Base-by-base conservation (phyloP, 2,797 vertebrate species). In the Peromyscus eremicus region DNA sequence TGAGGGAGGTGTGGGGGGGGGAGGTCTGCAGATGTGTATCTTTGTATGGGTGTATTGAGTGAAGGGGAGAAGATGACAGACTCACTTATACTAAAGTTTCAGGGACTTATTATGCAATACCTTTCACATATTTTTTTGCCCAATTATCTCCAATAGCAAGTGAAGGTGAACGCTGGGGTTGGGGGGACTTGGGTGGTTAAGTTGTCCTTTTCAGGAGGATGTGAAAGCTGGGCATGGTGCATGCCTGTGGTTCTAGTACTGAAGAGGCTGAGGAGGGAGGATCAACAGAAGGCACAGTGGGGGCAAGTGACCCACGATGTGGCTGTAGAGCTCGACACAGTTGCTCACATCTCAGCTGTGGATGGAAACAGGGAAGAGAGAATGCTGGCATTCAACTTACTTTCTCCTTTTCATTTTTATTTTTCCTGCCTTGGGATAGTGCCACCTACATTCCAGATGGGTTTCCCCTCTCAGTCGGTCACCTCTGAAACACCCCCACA, bases 81-180 rank as follows among this genome's bases (percentile, higher is more conserved):
- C 40, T 89, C 90, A 94, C 86, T 92, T 40, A 87, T 16, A 77
- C 84, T 91, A 27, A 77, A 62, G 37, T 93, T n/a, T 88, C 93
- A 52, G 55, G 96, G 93, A 83, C 57, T 95, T 87, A 49, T 32
- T 57, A 57, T 40, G 19, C 14, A 84, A 60, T 70, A 3, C 75
- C 55, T 79, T 70, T 66, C n/a, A 70, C 89, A 49, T 8, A n/a
- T 46, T 62, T 90, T 84, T 84, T 81, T 66, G n/a, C 60, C 85
- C 68, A 79, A 82, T 64, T 92, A 7, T 21, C 43, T 94, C 80
- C 73, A 75, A 43, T 6, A 8, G n/a, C 29, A 21, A 71, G 79
- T 60, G 25, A 84, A 88, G 32, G 64, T 55, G 23, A 37, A 37
- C 25, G 2, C 8, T 37, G 40, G 57, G 17, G 5, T 64, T 66